Conservation (phyloP, 2,888 invertebrate species). For the Chrysodeixis includens region DNA sequence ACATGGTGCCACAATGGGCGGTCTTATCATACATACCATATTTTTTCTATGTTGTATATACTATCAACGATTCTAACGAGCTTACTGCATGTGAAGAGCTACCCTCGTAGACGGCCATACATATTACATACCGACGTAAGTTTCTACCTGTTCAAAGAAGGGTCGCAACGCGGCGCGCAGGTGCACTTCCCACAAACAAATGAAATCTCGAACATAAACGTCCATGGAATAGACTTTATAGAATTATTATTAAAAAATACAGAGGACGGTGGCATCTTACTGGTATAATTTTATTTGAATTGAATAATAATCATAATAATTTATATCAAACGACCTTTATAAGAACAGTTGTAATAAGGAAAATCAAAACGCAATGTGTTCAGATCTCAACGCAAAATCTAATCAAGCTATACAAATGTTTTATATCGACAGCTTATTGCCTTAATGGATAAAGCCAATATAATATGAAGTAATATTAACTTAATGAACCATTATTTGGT, state of each 20-base stretch:
- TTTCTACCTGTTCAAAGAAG: conserved; percentile 52
- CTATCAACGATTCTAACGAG: not conserved
- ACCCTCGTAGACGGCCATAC: conserved; percentile 44
- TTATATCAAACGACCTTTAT: not conserved
- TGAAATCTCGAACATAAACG: conserved; percentile 36
- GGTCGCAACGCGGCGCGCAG: conserved; percentile 48
- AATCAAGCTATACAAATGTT: conserved; percentile 2
- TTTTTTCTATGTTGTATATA: too few species aligned
- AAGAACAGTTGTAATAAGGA: not conserved
- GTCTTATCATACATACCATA: too few species aligned
- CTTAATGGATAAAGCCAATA: conserved; percentile 16
- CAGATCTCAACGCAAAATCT: not conserved
- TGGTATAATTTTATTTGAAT: not conserved
- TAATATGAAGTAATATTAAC: conserved; percentile 32
- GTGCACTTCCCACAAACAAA: conserved; percentile 45
- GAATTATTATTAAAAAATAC: not conserved
- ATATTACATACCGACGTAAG: conserved; percentile 31
- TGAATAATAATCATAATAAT: not conserved
- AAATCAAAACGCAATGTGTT: not conserved
- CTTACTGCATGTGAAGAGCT: conserved; percentile 12
- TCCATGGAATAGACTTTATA: conserved; percentile 26
- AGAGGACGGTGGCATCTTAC: not conserved
- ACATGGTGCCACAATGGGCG: too few species aligned
- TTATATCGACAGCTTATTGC: conserved; percentile 8
- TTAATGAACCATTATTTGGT: conserved; percentile 29